Evolutionary conservation across 2,797 vertebrate species (phyloP).

Genomic region (Schizopygopsis malacanthus): DNA sequence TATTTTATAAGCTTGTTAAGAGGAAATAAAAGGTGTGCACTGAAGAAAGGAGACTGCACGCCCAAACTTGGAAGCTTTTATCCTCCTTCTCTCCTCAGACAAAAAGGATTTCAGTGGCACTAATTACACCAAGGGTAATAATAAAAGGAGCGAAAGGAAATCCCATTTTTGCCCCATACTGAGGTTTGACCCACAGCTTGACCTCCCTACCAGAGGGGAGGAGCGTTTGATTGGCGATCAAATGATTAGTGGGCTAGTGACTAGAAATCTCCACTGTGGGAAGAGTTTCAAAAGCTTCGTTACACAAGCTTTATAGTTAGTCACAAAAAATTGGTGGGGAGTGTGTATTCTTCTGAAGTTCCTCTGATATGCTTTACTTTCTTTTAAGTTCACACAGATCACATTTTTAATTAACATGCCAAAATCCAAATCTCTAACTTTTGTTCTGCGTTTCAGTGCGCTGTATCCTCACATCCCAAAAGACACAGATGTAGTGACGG

Average conservation of each 20-base stretch:
- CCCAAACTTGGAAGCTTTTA: slow-evolving; percentile 55
- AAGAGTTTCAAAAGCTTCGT: slow-evolving; percentile 4
- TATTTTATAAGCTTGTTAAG: slow-evolving; percentile 73
- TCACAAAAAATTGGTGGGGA: slow-evolving; percentile 12
- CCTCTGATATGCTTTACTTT: slow-evolving; percentile 16
- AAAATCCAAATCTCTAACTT: slow-evolving; percentile 13
- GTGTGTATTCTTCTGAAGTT: not conserved
- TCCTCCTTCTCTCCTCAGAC: slow-evolving; percentile 71
- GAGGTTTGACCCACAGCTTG: slow-evolving; percentile 45
- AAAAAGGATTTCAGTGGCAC: slow-evolving; percentile 73
- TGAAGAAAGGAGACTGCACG: slow-evolving; percentile 71
- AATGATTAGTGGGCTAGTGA: slow-evolving; percentile 64
- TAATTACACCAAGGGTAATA: slow-evolving; percentile 76
- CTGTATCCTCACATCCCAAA: not conserved
- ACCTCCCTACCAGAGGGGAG: slow-evolving; percentile 35
- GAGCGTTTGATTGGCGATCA: slow-evolving; percentile 62
- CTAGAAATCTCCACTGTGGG: slow-evolving; percentile 24
- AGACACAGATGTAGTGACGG: not conserved
- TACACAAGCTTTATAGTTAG: slow-evolving; percentile 26
- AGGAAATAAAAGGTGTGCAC: slow-evolving; percentile 73
- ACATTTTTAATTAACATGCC: slow-evolving; percentile 1
- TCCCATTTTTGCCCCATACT: slow-evolving; percentile 56
- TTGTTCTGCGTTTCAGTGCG: not conserved
- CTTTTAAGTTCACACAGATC: slow-evolving; percentile 14
- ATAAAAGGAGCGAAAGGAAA: slow-evolving; percentile 68